phyloP scores from a whole-genome alignment of 2,888 invertebrate species.

The Oscheius sp. region DNA sequence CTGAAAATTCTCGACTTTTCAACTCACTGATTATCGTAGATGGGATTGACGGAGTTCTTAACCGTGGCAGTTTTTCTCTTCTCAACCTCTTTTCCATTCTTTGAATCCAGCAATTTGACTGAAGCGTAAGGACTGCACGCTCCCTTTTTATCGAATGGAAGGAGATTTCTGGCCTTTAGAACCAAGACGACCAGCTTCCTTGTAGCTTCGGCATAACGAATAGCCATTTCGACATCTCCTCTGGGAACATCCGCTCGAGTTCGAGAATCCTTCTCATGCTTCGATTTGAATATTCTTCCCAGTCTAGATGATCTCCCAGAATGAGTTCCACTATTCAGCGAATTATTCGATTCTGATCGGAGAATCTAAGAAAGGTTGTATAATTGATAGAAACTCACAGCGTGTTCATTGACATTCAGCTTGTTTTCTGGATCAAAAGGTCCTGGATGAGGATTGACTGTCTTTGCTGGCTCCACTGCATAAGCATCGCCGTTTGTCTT shows the following conservation, averaged over 20 bases:
- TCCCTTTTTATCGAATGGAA: conserved; percentile 48
- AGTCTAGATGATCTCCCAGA: conserved; percentile 41
- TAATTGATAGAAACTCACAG: conserved; percentile 26
- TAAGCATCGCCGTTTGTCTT: conserved; percentile 38
- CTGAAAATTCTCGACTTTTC: not conserved
- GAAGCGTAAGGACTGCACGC: conserved; percentile 46
- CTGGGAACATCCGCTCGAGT: conserved; percentile 47
- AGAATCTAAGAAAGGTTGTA: conserved; percentile 36
- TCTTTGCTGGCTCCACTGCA: conserved; percentile 56
- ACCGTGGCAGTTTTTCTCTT: conserved; percentile 57
- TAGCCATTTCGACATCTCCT: conserved; percentile 51
- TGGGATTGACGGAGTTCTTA: conserved; percentile 52
- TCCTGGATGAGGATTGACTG: conserved; percentile 43
- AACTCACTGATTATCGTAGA: conserved; percentile 63
- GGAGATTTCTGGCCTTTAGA: conserved; percentile 37
- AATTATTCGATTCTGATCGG: conserved; percentile 43
- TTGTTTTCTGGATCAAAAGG: conserved; percentile 43
- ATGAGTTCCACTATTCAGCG: conserved; percentile 35
- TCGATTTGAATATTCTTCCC: conserved; percentile 41
- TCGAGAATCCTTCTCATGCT: conserved; percentile 15
- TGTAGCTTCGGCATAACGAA: conserved; percentile 44
- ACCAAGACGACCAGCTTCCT: conserved; percentile 42
- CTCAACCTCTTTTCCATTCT: conserved; percentile 46
- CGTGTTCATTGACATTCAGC: conserved; percentile 39
- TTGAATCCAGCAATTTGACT: conserved; percentile 54